phyloP scores from a whole-genome alignment of 2,888 invertebrate genomes.

The Eudemis profundana region DNA sequence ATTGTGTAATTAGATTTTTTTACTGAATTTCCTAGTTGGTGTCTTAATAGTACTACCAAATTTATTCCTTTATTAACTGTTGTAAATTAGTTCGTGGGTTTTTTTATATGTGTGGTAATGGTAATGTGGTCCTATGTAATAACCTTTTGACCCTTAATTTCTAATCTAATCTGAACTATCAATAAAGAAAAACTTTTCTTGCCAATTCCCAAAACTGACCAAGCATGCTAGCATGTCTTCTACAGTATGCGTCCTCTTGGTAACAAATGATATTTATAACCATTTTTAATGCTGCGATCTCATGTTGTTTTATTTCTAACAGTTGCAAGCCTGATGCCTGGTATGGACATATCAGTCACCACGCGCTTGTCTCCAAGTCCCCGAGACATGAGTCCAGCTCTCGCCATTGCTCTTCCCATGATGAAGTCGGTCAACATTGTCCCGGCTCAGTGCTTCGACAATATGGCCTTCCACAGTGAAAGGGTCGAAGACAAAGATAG shows the following conservation, averaged over 20 bases:
- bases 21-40: constrained; percentile 13
- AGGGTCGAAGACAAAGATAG: constrained; percentile 62
- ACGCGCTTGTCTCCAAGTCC: constrained; percentile 88
- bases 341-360: constrained; percentile 87
- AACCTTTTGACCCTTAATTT: neutral
- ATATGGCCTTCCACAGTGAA: constrained; percentile 78
- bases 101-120: constrained; percentile 12
- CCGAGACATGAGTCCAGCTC: constrained; percentile 87
- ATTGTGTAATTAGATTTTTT: constrained; percentile 6
- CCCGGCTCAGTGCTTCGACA: constrained; percentile 81
- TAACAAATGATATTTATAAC: constrained; percentile 50
- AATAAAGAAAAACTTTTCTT: constrained; percentile 7
- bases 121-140: constrained; percentile 10
- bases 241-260: constrained; percentile 19
- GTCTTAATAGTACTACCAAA: constrained; percentile 22
- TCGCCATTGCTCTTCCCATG: constrained; percentile 86
- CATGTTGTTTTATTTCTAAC: constrained; percentile 54
- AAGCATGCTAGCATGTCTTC: constrained; percentile 39
- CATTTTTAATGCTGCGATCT: constrained; percentile 54
- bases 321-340: constrained; percentile 83
- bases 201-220: constrained; percentile 8
- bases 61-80: neutral
- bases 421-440: constrained; percentile 84
- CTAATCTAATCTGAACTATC: neutral
- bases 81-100: constrained; percentile 23